Conservation (phyloP, 2,888 invertebrate species). For the Euclidia mi region DNA sequence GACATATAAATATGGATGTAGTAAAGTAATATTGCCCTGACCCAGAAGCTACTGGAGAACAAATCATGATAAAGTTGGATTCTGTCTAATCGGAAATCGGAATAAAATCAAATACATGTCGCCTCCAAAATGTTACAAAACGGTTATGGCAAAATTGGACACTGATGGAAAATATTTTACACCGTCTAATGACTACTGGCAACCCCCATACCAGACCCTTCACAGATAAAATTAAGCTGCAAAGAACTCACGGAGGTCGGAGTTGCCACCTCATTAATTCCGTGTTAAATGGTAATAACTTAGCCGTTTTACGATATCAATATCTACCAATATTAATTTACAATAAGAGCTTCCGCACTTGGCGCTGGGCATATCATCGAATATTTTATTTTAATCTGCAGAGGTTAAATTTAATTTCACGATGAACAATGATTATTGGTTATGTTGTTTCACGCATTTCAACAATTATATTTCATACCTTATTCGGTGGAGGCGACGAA, state of each 20-base stretch:
- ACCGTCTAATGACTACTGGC: no score
- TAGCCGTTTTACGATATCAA: slow-evolving; percentile 76
- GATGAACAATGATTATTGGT: slow-evolving; percentile 55
- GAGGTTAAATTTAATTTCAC: slow-evolving; percentile 50
- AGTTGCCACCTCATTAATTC: slow-evolving; percentile 73
- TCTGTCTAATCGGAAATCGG: no score
- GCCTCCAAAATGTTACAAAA: no score
- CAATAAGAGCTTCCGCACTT: slow-evolving; percentile 68
- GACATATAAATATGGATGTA: background rate
- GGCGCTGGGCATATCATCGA: slow-evolving; percentile 57
- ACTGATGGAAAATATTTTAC: no score
- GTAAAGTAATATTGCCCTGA: no score
- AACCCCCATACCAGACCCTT: slow-evolving; percentile 60
- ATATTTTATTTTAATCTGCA: slow-evolving; percentile 62
- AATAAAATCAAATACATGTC: no score
- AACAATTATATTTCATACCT: slow-evolving; percentile 44
- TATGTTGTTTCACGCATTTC: slow-evolving; percentile 40
- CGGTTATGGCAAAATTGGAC: no score
- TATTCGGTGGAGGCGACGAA: slow-evolving; percentile 35
- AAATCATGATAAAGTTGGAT: no score
- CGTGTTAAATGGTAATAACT: slow-evolving; percentile 75
- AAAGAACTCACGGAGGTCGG: slow-evolving; percentile 74
- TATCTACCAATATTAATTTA: slow-evolving; percentile 77
- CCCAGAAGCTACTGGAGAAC: no score
- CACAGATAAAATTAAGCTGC: slow-evolving; percentile 71